Conservation (phyloP, 1,140 invertebrate genomes). For the Drosophila arawakana region DNA sequence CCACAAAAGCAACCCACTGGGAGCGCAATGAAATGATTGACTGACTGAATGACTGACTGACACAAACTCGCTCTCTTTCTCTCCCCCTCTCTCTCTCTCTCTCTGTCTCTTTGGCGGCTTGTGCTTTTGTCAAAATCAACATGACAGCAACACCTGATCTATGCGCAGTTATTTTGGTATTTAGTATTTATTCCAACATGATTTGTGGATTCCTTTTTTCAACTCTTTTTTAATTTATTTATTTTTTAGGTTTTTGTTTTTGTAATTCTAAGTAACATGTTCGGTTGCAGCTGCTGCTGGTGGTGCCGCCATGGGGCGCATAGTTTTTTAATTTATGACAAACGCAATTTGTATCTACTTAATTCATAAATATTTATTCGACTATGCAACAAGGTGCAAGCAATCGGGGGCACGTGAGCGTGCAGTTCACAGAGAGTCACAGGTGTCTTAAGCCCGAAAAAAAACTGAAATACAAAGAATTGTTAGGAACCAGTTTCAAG, state of each 20-base stretch:
- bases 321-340: conserved; percentile 49
- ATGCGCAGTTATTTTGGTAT: conserved; percentile 32
- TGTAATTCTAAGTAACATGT: conserved; percentile 1
- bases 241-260: neutral
- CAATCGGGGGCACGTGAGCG: conserved; percentile 62
- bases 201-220: conserved; percentile 37
- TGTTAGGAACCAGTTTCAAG: conserved; percentile 36
- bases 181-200: conserved; percentile 48
- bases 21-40: conserved; percentile 54
- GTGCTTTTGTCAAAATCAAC: conserved; percentile 55
- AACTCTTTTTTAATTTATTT: neutral
- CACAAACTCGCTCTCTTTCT: neutral
- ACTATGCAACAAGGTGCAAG: conserved; percentile 29
- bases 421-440: conserved; percentile 49
- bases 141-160: conserved; percentile 61
- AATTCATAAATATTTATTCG: conserved; percentile 71
- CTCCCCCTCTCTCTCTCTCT: neutral
- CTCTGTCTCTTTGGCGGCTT: conserved; percentile 43
- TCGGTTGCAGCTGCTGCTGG: conserved; percentile 14
- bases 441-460: conserved; percentile 56
- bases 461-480: conserved; percentile 22
- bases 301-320: conserved; percentile 20
- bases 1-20: conserved; percentile 41
- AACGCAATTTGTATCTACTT: conserved; percentile 69
- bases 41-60: conserved; percentile 35